phyloP scores from a whole-genome alignment of 2,113 vertebrate species.

The Antechinus flavipes region DNA sequence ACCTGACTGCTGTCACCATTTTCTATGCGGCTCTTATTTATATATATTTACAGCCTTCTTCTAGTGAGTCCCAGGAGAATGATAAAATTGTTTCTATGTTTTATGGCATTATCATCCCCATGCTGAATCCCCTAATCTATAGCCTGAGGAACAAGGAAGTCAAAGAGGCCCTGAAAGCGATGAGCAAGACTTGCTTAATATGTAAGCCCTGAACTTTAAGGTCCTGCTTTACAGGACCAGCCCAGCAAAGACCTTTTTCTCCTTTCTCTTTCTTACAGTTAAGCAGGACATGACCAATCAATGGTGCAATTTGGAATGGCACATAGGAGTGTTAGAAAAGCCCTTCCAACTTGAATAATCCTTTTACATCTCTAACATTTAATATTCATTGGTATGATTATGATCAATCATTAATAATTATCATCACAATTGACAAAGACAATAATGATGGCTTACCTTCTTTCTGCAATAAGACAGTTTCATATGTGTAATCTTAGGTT shows the following conservation, averaged over 20 bases:
- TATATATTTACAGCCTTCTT: constrained; percentile 59
- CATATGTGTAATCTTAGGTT: neutral
- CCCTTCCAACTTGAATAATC: neutral
- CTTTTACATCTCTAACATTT: neutral
- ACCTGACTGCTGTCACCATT: constrained; percentile 40
- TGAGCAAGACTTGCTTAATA: constrained; percentile 32
- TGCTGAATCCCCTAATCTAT: constrained; percentile 71
- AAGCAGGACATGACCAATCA: neutral
- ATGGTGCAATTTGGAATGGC: neutral
- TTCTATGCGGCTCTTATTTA: constrained; percentile 67
- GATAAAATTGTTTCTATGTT: constrained; percentile 65
- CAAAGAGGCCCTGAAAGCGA: constrained; percentile 41
- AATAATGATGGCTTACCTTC: neutral
- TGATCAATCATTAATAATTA: neutral
- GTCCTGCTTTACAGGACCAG: no score
- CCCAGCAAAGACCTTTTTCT: neutral
- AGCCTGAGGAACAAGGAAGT: constrained; percentile 71
- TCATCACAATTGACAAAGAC: neutral
- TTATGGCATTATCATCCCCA: constrained; percentile 65
- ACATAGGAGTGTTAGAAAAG: neutral
- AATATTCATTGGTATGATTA: neutral
- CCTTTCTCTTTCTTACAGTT: neutral
- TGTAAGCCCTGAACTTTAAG: neutral
- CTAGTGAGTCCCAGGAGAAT: constrained; percentile 33
- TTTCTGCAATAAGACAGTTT: neutral